Conservation (phyloP, 2,113 vertebrate genomes). For the Cnemophilus loriae region DNA sequence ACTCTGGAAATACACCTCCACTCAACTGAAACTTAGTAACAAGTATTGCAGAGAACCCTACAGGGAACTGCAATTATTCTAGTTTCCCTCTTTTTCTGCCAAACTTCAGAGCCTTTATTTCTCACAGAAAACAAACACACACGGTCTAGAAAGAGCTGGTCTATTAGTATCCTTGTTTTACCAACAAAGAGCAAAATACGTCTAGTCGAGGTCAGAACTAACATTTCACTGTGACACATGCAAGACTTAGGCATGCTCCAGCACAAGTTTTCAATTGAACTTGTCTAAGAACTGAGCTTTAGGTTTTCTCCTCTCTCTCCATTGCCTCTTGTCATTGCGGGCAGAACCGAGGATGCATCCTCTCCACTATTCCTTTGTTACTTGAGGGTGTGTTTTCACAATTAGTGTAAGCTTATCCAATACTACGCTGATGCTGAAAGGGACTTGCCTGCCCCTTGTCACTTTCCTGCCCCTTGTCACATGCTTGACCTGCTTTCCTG, state of each 20-base stretch:
- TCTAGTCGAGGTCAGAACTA: neutral
- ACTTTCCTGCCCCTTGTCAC: neutral
- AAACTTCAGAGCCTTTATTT: neutral
- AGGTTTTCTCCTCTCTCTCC: neutral
- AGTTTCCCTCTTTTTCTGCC: neutral
- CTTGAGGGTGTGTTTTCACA: neutral
- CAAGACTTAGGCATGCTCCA: neutral
- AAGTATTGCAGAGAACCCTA: neutral
- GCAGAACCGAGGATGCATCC: neutral
- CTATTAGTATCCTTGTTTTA: neutral
- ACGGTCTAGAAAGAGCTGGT: neutral
- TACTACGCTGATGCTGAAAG: neutral
- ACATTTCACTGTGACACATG: neutral
- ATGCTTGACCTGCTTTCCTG: constrained; percentile 19
- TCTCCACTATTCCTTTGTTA: neutral
- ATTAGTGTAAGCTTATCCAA: neutral
- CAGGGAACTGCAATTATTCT: neutral
- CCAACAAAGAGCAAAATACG: neutral
- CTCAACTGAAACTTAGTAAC: neutral
- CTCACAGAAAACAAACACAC: neutral
- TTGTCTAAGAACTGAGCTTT: neutral
- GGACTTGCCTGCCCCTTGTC: neutral
- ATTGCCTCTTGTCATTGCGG: neutral
- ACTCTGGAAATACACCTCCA: neutral
- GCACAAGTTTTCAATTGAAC: neutral